Evolutionary conservation across 2,888 invertebrate species (phyloP).

Genomic region (Aporophyla lueneburgensis): DNA sequence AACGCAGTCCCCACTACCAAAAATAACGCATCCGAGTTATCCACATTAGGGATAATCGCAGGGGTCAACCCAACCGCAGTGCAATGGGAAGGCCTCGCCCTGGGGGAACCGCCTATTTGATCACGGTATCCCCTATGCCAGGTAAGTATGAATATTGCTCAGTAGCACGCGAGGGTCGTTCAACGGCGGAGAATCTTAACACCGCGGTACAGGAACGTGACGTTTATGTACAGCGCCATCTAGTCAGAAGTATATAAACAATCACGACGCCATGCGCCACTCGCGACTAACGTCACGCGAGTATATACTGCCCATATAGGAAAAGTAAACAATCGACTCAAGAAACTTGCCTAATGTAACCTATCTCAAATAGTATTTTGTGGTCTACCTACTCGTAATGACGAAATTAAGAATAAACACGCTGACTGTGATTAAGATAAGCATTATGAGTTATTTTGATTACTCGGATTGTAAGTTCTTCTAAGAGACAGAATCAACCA

Average conservation of each 20-base stretch:
- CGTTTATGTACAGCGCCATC: slow-evolving; percentile 51
- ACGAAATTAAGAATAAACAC: not conserved
- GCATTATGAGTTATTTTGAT: not conserved
- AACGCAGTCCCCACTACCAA: slow-evolving; percentile 60
- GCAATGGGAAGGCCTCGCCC: slow-evolving; percentile 56
- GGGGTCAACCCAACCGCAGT: slow-evolving; percentile 56
- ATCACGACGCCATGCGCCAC: not conserved
- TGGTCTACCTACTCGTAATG: too few relatives aligned
- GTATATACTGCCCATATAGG: too few relatives aligned
- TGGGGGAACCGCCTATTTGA: slow-evolving; percentile 56
- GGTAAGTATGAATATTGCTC: slow-evolving; percentile 40
- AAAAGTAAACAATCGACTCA: slow-evolving; percentile 7
- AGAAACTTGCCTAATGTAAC: not conserved
- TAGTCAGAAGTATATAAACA: slow-evolving; percentile 15
- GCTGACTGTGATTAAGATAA: not conserved
- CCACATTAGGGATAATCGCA: too few relatives aligned
- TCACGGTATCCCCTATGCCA: slow-evolving; percentile 59
- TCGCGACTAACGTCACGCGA: too few relatives aligned
- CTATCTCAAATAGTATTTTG: too few relatives aligned
- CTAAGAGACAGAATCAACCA: not conserved
- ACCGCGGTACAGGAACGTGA: slow-evolving; percentile 50
- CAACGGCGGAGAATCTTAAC: slow-evolving; percentile 55
- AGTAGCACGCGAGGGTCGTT: slow-evolving; percentile 28
- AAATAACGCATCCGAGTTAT: too few relatives aligned
- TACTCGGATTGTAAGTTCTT: not conserved